phyloP scores from a whole-genome alignment of 2,797 vertebrate species.

The Hyperoplus lanceolatus region DNA sequence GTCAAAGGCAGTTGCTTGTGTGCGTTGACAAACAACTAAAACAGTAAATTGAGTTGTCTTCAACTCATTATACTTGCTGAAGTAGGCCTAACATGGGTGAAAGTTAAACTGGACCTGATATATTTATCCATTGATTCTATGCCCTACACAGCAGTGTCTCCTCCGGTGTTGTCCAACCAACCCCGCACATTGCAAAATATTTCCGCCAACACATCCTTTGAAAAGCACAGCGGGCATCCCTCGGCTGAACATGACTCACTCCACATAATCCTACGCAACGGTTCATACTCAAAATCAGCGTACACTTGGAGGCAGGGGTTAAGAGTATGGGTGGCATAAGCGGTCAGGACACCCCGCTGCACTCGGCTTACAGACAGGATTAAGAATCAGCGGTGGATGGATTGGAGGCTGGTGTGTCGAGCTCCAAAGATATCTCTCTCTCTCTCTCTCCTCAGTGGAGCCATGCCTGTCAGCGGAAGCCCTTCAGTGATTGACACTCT shows the following conservation, averaged over 20 bases:
- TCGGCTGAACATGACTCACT: slow-evolving; percentile 71
- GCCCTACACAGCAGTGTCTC: slow-evolving; percentile 23
- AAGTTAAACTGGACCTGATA: slow-evolving; percentile 22
- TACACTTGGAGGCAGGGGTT: slow-evolving; percentile 70
- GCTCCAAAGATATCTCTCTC: slow-evolving; percentile 48
- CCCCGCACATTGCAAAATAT: slow-evolving; percentile 37
- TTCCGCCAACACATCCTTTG: slow-evolving; percentile 61
- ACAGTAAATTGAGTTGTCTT: background rate
- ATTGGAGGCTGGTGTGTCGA: slow-evolving; percentile 54
- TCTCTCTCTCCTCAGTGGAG: slow-evolving; percentile 46
- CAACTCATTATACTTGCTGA: background rate
- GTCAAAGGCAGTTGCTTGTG: background rate
- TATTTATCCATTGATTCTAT: slow-evolving; percentile 25
- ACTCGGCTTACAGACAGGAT: slow-evolving; percentile 73
- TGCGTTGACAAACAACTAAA: background rate
- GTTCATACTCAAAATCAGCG: slow-evolving; percentile 69
- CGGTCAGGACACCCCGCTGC: slow-evolving; percentile 71
- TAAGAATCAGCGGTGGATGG: slow-evolving; percentile 66
- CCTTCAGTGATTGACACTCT: slow-evolving; percentile 34
- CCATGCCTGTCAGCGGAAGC: slow-evolving; percentile 48
- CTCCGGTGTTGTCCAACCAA: slow-evolving; percentile 41
- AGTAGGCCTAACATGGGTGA: slow-evolving; percentile 9
- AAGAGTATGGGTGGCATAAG: slow-evolving; percentile 75
- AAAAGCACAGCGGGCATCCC: slow-evolving; percentile 64
- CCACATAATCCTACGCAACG: slow-evolving; percentile 77